Conservation (phyloP, 2,797 vertebrate species). For the Pseudocheirus occidentalis region DNA sequence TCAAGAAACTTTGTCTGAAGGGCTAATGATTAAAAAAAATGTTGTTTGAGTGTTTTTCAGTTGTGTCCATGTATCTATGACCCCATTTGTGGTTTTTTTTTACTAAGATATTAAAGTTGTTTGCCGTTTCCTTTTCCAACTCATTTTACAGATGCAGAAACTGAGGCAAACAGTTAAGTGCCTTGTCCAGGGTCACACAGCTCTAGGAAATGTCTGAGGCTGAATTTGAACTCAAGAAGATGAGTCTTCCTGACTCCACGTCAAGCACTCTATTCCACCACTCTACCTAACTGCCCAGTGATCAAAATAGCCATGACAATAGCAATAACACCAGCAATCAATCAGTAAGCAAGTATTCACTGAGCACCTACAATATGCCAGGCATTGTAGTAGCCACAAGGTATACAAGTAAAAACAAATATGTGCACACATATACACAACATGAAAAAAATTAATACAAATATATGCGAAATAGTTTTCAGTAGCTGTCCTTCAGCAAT, state of each 20-base stretch:
- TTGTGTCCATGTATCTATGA: not conserved
- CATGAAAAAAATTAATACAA: not conserved
- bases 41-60: not conserved
- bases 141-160: not conserved
- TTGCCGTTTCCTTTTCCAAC: not conserved
- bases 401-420: not conserved
- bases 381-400: not conserved
- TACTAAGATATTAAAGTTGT: not conserved
- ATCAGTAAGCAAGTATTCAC: not conserved
- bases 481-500: not conserved
- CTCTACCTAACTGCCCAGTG: not conserved
- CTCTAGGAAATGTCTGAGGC: not conserved
- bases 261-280: not conserved
- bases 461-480: not conserved
- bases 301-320: not conserved
- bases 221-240: not conserved
- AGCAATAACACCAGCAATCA: not conserved
- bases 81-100: not conserved
- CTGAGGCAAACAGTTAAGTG: not conserved
- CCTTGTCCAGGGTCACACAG: not conserved
- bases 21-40: slow-evolving; percentile 18
- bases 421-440: not conserved
- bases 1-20: not conserved
- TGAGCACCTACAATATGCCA: not conserved
- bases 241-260: not conserved